Evolutionary conservation across 2,113 vertebrate species (phyloP).

Genomic region (Proteles cristata): DNA sequence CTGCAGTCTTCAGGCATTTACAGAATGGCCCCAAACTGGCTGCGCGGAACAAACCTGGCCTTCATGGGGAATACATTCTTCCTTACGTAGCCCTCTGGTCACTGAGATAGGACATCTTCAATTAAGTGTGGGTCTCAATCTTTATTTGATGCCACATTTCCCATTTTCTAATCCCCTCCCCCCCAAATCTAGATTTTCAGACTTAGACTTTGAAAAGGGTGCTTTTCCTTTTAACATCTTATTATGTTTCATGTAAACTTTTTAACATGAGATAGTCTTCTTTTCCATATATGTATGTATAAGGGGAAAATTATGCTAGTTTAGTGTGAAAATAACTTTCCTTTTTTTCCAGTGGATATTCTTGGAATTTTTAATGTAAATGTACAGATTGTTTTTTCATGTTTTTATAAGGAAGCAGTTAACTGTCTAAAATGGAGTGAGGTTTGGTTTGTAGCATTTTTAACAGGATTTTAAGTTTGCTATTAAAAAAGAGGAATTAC

Average conservation of each 20-base stretch:
- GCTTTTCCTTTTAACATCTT: background rate
- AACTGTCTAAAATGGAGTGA: slow-evolving; percentile 19
- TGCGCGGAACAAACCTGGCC: background rate
- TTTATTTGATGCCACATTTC: background rate
- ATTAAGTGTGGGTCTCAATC: background rate
- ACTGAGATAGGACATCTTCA: background rate
- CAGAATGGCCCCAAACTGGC: background rate
- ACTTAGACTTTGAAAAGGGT: background rate
- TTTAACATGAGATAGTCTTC: background rate
- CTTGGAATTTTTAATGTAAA: slow-evolving; percentile 39
- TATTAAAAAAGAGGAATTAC: slow-evolving; percentile 6
- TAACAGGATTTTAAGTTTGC: slow-evolving; percentile 40
- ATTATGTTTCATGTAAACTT: slow-evolving; percentile 36
- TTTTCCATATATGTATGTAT: background rate
- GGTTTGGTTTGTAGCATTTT: slow-evolving; percentile 26
- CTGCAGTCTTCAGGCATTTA: background rate
- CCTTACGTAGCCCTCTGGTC: background rate
- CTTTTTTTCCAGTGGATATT: background rate
- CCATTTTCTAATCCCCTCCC: background rate
- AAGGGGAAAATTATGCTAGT: slow-evolving; percentile 13
- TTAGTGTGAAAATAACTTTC: background rate
- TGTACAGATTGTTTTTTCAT: slow-evolving; percentile 57
- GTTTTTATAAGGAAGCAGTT: slow-evolving; percentile 57
- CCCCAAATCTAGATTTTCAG: background rate
- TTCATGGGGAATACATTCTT: fast-evolving